These are phyloP conservation scores for Bucco capensis DNA, from an alignment of 2,113 vertebrate genomes.

Conservation along the genomic window DNA sequence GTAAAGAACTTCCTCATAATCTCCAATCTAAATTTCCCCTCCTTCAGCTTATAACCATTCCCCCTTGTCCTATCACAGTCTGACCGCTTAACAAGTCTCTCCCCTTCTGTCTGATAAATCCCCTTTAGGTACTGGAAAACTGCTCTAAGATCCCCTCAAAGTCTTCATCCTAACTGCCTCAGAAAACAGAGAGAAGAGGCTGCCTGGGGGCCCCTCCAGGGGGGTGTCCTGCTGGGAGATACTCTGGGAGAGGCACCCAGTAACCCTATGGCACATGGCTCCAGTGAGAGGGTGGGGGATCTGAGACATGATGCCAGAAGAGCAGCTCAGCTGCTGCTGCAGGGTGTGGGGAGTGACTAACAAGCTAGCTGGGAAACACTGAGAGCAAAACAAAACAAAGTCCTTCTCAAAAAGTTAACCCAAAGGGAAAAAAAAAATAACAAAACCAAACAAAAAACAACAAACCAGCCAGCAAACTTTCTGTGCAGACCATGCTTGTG, in stretches of 20 bases:
- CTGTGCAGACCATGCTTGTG: accelerated
- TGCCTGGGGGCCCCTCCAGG: accelerated
- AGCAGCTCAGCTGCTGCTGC: neutral
- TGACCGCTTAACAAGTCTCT: too few relatives aligned
- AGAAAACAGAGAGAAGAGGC: accelerated
- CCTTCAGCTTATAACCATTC: too few relatives aligned
- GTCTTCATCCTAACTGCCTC: neutral
- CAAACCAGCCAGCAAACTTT: neutral
- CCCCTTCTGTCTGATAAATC: too few relatives aligned
- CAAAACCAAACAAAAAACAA: too few relatives aligned
- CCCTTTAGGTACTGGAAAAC: too few relatives aligned
- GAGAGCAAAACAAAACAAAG: neutral
- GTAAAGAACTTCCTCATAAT: too few relatives aligned
- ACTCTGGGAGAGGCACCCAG: neutral
- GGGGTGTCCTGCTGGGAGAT: neutral
- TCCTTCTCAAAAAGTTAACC: neutral
- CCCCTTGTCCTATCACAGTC: too few relatives aligned
- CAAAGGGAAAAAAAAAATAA: neutral
- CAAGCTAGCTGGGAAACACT: neutral
- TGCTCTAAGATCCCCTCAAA: too few relatives aligned
- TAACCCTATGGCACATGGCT: neutral
- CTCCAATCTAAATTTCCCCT: too few relatives aligned
- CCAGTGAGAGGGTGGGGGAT: neutral
- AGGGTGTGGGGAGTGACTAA: neutral
- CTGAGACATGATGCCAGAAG: neutral